A percentile compares a stretch with the other conserved stretches of the same genome.
phyloP scores from a whole-genome alignment of 2,797 vertebrate genomes.

The Pteropus rufus region DNA sequence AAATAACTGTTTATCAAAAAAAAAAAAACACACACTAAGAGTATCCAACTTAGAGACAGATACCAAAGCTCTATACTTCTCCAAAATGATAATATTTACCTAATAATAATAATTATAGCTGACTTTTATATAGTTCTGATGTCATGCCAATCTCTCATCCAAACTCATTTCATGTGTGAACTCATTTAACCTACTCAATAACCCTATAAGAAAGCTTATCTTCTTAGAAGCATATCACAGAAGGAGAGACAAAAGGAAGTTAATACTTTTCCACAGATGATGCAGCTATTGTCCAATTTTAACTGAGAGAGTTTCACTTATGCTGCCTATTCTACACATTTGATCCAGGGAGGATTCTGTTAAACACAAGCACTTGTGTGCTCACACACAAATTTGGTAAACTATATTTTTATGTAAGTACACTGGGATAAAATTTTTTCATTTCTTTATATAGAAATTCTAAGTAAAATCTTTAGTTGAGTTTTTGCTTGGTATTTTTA shows the following conservation, averaged over 20 bases:
- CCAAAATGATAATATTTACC: not conserved
- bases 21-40: not conserved
- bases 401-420: not conserved
- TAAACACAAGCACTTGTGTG: not conserved
- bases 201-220: not conserved
- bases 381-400: not conserved
- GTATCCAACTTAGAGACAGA: not conserved
- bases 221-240: not conserved
- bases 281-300: not conserved
- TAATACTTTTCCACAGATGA: not conserved
- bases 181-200: not conserved
- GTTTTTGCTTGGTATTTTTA: not conserved
- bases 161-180: not conserved
- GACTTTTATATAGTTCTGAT: not conserved
- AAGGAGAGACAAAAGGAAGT: not conserved
- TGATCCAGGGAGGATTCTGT: not conserved
- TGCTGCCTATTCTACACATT: not conserved
- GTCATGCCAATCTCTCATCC: not conserved
- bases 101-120: not conserved
- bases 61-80: not conserved
- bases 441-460: not conserved
- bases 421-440: not conserved
- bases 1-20: too few relatives aligned
- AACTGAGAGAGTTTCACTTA: not conserved
- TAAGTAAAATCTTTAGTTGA: not conserved